Percentiles rank a stretch among this genome's conserved stretches.
Evolutionary conservation across 2,797 vertebrate genomes (phyloP).

Genomic region (Onychomys arenicola): DNA sequence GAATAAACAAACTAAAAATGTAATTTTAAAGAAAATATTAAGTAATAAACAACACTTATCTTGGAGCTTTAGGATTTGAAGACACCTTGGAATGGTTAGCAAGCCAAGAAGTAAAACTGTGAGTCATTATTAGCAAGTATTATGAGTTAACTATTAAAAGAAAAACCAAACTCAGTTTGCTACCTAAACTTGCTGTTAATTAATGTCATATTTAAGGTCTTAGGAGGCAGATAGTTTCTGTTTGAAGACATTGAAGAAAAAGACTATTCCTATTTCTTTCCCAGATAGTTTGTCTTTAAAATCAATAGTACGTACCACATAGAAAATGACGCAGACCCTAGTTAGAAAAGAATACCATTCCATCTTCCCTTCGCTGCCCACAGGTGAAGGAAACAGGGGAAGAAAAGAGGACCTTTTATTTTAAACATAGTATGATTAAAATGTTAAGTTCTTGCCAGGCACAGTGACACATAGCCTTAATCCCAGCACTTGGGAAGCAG

Average conservation of each 20-base stretch:
- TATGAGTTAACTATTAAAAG: slow-evolving; percentile 36
- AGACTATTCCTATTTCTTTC: background rate
- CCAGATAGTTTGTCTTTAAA: slow-evolving; percentile 10
- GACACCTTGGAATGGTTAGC: background rate
- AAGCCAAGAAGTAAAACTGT: background rate
- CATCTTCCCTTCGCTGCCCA: slow-evolving; percentile 29
- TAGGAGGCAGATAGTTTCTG: slow-evolving; percentile 34
- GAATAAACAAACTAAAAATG: background rate
- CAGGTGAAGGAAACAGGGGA: background rate
- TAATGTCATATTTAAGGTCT: background rate
- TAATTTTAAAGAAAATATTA: background rate
- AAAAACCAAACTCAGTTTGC: background rate
- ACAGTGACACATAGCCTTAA: background rate
- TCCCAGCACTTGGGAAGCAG: background rate
- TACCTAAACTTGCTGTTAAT: slow-evolving; percentile 27
- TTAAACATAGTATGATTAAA: background rate
- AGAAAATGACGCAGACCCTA: slow-evolving; percentile 35
- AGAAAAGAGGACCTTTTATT: background rate
- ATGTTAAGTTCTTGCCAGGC: background rate
- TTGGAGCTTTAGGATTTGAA: slow-evolving; percentile 51
- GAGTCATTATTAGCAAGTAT: background rate
- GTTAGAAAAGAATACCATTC: slow-evolving; percentile 23
- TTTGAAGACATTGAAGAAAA: background rate
- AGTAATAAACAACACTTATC: background rate
- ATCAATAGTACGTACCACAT: background rate